Base-by-base conservation (phyloP, 2,888 invertebrate species). In the Scaeva pyrastri region DNA sequence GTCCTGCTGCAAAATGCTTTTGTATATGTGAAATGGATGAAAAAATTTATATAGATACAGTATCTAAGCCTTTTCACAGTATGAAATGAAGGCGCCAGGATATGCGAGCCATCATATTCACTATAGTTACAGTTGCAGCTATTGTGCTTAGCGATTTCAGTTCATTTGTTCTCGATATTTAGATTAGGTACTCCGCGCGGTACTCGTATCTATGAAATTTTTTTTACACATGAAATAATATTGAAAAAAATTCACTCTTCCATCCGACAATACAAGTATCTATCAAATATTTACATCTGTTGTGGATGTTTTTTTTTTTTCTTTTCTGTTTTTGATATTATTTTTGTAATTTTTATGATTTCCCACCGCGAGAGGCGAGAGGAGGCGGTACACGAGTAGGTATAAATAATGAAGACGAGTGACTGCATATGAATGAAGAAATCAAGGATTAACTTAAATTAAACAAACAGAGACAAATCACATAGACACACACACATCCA, bases 241-340 rank as follows among this genome's bases (percentile, higher is more conserved):
- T 39, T 56, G 26, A 23, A 45, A 55, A 68, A 10, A 43, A 16
- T 75, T 66, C 48, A 71, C 50, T 70, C 31, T 5, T 31, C 31
- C 31, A 8, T 31, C 45, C 55, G 66, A 36, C 58, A 58, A 45
- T 52, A 14, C n/a, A n/a, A n/a, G n/a, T 58, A 58, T 56, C 31
- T 64, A 78, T 83, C 78, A 79, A 83, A 84, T 84, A 75, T 79
- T 79, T 84, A 75, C 84, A 84, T 79, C 84, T 79, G 79, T 74
- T 78, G 48, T 74, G 60, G 50, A 62, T 39, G 36, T 7, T 2
- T n/a, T 60, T 68, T 73, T 82, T 21, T 60, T 71, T 68, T 81
- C 50, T 31, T 31, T 31, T 7, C 8, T 31, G 8, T 31, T 31
- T 31, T 31, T 31, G 31, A 41, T 31, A 31, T 31, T 31, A 31